Conservation (phyloP, 1,140 invertebrate species). For the Pseudomyrmex gracilis region DNA sequence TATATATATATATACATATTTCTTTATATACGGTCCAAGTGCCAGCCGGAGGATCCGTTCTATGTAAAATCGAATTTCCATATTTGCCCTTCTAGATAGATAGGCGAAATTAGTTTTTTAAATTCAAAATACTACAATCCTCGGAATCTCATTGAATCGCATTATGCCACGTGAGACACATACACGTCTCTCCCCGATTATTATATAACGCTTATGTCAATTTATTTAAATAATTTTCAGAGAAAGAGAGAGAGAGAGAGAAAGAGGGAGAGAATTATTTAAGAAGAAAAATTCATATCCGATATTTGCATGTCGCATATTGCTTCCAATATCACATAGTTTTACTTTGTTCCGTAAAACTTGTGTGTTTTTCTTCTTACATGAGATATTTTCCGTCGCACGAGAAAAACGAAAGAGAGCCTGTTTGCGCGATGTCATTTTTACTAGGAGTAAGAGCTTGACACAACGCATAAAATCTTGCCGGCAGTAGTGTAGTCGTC, state of each 20-base stretch:
- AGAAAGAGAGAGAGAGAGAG: no score
- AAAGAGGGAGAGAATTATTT: neutral
- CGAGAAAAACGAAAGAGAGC: slow-evolving; percentile 1
- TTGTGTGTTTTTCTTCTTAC: neutral
- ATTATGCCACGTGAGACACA: no score
- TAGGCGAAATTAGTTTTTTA: slow-evolving; percentile 22
- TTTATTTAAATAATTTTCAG: neutral
- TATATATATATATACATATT: no score
- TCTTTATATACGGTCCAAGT: slow-evolving; percentile 41
- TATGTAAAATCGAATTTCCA: slow-evolving; percentile 52
- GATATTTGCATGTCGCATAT: slow-evolving; percentile 6
- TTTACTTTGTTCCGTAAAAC: slow-evolving; percentile 20
- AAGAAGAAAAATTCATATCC: neutral
- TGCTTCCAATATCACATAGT: slow-evolving; percentile 31
- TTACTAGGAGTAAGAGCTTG: neutral
- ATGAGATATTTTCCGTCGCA: neutral
- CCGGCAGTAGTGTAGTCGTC: neutral
- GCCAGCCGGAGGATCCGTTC: slow-evolving; percentile 36
- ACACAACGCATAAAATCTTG: slow-evolving; percentile 3
- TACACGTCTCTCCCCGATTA: no score
- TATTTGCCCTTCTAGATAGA: slow-evolving; percentile 43
- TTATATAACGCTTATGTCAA: no score
- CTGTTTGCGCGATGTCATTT: slow-evolving; percentile 14
- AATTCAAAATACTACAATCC: slow-evolving; percentile 10
- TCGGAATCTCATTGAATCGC: slow-evolving; percentile 6